Conservation (phyloP, 2,113 vertebrate species). For the Ciconia boyciana region DNA sequence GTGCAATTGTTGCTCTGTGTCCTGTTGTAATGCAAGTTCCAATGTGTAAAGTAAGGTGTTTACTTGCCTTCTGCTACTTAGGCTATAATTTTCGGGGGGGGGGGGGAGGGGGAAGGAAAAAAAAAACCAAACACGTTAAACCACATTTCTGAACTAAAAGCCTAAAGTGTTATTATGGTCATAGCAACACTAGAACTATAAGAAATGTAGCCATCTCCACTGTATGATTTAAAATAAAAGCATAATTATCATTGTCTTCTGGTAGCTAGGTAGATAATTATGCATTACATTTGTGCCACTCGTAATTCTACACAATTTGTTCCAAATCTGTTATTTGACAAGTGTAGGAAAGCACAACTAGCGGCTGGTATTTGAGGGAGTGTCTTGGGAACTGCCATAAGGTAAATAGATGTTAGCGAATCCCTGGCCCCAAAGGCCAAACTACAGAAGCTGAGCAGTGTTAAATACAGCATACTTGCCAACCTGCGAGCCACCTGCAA, state of each 20-base stretch:
- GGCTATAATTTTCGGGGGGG: background rate
- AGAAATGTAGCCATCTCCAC: background rate
- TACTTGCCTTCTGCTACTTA: background rate
- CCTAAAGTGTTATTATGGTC: slow-evolving; percentile 31
- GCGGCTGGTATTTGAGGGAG: slow-evolving; percentile 11
- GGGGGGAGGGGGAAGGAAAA: too few species aligned
- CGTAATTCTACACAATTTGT: slow-evolving; percentile 63
- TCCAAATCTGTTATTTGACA: slow-evolving; percentile 58
- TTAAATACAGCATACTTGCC: background rate
- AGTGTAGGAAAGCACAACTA: background rate
- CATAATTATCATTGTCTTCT: slow-evolving; percentile 20
- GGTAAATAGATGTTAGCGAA: slow-evolving; percentile 26
- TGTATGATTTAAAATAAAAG: slow-evolving; percentile 41
- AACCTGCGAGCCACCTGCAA: background rate
- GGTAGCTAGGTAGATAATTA: slow-evolving; percentile 47
- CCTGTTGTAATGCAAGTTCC: background rate
- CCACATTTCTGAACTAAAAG: slow-evolving; percentile 8
- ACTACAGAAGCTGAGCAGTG: background rate
- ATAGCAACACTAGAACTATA: background rate
- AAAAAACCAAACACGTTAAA: background rate
- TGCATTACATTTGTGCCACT: background rate
- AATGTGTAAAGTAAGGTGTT: slow-evolving; percentile 1
- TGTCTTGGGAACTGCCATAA: slow-evolving; percentile 39
- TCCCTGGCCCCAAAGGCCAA: background rate
- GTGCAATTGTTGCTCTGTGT: background rate